These are phyloP conservation scores for Anguilla anguilla DNA, from an alignment of 2,797 vertebrate species.

Conservation along the genomic window DNA sequence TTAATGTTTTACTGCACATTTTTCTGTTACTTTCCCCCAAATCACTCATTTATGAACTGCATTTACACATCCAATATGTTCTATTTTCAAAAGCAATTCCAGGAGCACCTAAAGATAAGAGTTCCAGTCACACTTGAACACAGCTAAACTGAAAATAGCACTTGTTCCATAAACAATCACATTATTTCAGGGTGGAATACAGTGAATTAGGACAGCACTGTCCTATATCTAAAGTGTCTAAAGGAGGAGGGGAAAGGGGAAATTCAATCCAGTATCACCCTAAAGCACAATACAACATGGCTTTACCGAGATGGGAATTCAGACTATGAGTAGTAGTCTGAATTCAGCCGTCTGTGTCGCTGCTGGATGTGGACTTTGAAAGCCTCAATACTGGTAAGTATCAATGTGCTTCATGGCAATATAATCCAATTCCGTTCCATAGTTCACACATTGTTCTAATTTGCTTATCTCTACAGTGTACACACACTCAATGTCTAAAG, in stretches of 20 bases:
- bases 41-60: not conserved
- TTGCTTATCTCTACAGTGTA: not conserved
- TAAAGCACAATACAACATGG: not conserved
- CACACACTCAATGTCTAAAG: not conserved
- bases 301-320: not conserved
- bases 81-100: not conserved
- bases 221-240: constrained; percentile 12
- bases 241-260: not conserved
- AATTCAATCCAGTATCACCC: not conserved
- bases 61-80: not conserved
- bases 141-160: not conserved
- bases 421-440: not conserved
- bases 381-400: not conserved
- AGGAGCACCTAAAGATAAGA: not conserved
- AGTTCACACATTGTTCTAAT: not conserved
- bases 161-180: constrained; percentile 10
- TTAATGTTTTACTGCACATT: not conserved
- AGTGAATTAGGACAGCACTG: constrained; percentile 20
- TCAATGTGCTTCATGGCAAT: not conserved
- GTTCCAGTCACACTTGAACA: not conserved
- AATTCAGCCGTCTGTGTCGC: too few species aligned
- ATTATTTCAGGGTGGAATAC: constrained; percentile 21
- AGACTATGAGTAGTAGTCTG: constrained; percentile 22
- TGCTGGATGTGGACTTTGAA: not conserved
- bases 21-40: not conserved